Base-by-base conservation (phyloP, 2,113 vertebrate species). In the Antechinus flavipes region DNA sequence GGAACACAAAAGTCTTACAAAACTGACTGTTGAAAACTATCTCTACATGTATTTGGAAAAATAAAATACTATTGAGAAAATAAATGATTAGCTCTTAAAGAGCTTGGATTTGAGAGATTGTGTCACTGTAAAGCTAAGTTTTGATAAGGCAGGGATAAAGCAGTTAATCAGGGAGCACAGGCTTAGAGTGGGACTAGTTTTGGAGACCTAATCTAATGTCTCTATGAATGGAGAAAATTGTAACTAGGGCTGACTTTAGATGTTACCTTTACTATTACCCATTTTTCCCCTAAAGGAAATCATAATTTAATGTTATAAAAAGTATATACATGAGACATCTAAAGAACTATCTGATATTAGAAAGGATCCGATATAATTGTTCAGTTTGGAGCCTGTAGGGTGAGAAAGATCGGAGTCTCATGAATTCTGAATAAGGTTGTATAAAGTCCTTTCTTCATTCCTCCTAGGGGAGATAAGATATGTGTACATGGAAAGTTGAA, bases 381-480 rank as follows among this genome's bases (percentile, higher is more conserved):
- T 8, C 47, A 93, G 55, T 42, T 91, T 97, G 47, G 53, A 97
- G 93, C 16, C 53, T 91, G 11, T 46, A 89, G 92, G 16, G 76
- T 6, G n/a, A 92, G 26, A 55, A 10, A 94, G 56, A 16, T 12
- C 94, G 54, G 27, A 96, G 84, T 55, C 23, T 35, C 2, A 91
- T 84, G 42, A 92, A 95, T 19, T 95, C 54, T 92, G 8, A 6
- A 0, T 93, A 76, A n/a, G 93, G 58, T n/a, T 94, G 35, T 61
- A 24, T 22, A 94, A 25, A 96, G 3, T 91, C 42, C 56, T 61
- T 19, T 90, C n/a, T 91, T 96, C n/a, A 58, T 94, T 96, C 27
- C 24, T 93, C 91, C 91, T 19, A 84, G 30, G 54, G 90, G 55
- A 95, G 22, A 92, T 54, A 91, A 94, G 95, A 53, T 35, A 84